phyloP scores from a whole-genome alignment of 92 coral and sea anemone species.

The Scolanthus callimorphus region DNA sequence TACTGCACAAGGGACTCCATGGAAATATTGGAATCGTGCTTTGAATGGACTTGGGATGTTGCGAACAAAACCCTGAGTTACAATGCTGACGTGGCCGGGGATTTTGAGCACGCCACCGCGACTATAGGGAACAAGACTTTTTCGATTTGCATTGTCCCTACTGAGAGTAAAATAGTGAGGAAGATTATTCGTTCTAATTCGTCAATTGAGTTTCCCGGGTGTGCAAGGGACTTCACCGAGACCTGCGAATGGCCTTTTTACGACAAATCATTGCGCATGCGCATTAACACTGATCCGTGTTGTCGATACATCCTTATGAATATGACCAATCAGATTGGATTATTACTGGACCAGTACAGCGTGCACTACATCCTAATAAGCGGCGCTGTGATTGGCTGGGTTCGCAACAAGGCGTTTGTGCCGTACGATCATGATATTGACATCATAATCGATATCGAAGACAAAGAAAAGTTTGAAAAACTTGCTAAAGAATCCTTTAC shows the following conservation, averaged over 20 bases:
- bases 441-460: slow-evolving; percentile 1
- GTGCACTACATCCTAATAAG: neutral
- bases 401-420: slow-evolving; percentile 5
- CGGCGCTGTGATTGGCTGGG: slow-evolving; percentile 29
- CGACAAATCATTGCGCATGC: slow-evolving; percentile 2
- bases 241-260: slow-evolving; percentile 1
- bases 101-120: too few relatives aligned
- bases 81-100: neutral
- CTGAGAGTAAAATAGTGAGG: neutral
- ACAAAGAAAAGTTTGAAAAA: neutral
- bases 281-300: slow-evolving; percentile 15
- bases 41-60: slow-evolving; percentile 4
- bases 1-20: neutral
- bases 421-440: slow-evolving; percentile 22
- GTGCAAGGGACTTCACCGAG: neutral
- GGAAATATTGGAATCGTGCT: neutral
- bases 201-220: slow-evolving; percentile 10
- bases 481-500: neutral
- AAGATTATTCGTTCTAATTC: neutral
- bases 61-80: slow-evolving; percentile 1
- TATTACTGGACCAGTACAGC: neutral
- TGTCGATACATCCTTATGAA: slow-evolving; percentile 9
- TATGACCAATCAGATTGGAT: neutral
- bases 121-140: neutral
- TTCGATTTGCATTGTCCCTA: neutral